phyloP scores from a whole-genome alignment of 2,797 vertebrate genomes.

The Acrossocheilus wenchowensis region DNA sequence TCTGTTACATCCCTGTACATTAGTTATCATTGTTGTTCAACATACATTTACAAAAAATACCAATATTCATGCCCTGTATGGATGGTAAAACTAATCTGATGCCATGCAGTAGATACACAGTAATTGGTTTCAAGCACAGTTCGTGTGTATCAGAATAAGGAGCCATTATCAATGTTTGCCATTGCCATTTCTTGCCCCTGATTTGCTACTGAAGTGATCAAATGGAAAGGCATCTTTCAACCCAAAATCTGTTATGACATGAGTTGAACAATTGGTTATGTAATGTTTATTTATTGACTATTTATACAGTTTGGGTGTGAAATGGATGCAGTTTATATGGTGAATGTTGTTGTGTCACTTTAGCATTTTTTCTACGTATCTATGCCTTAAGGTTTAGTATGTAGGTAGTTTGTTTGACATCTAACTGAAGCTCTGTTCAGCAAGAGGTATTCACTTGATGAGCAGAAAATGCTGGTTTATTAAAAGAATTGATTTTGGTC shows the following conservation, averaged over 20 bases:
- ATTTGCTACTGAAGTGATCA: background rate
- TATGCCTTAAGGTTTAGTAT: slow-evolving; percentile 25
- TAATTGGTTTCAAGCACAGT: background rate
- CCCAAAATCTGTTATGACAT: background rate
- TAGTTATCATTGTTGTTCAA: background rate
- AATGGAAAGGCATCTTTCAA: background rate
- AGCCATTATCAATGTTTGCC: background rate
- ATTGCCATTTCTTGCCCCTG: background rate
- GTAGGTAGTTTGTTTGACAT: slow-evolving; percentile 16
- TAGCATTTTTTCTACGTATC: background rate
- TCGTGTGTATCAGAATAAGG: background rate
- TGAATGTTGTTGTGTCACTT: background rate
- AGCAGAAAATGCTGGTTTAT: background rate
- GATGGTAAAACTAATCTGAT: too few relatives aligned
- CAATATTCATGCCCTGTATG: background rate
- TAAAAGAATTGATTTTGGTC: slow-evolving; percentile 7
- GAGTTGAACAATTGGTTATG: background rate
- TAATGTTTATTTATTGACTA: background rate
- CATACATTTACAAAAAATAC: background rate
- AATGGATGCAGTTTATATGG: background rate
- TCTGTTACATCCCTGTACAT: background rate
- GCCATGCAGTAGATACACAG: background rate
- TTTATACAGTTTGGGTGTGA: background rate
- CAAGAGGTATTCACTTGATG: background rate
- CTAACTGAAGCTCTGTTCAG: background rate